These are phyloP conservation scores for Sorex fumeus DNA, from an alignment of 2,113 vertebrate species.

Conservation along the genomic window DNA sequence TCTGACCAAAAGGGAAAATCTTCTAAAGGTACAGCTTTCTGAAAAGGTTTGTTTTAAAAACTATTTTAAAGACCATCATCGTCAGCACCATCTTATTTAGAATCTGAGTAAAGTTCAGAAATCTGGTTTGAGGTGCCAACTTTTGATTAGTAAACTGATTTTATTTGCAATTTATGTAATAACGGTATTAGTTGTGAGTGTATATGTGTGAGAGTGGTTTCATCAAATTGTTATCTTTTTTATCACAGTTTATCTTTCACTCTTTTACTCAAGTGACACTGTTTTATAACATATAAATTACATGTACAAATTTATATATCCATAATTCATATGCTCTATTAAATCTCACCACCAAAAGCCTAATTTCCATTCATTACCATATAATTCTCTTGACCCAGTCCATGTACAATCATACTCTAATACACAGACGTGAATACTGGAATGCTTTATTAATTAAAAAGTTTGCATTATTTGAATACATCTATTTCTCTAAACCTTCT, in stretches of 20 bases:
- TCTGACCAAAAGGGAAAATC: slow-evolving; percentile 1
- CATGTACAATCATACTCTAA: not conserved
- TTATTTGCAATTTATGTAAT: slow-evolving; percentile 28
- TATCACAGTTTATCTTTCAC: slow-evolving; percentile 28
- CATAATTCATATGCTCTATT: not conserved
- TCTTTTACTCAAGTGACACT: not conserved
- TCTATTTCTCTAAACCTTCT: slow-evolving; percentile 44
- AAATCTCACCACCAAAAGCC: not conserved
- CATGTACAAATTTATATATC: not conserved
- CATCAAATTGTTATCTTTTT: slow-evolving; percentile 44
- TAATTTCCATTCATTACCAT: not conserved
- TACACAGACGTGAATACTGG: not conserved
- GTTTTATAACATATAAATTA: not conserved
- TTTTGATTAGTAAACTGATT: not conserved
- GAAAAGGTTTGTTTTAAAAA: slow-evolving; percentile 45
- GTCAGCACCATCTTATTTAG: not conserved
- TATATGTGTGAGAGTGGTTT: not conserved
- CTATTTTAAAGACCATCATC: no score
- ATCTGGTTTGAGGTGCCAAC: slow-evolving; percentile 46
- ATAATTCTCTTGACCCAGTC: not conserved
- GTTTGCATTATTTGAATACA: not conserved
- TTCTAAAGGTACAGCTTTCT: slow-evolving; percentile 38
- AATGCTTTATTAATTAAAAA: slow-evolving; percentile 45
- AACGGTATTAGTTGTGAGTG: not conserved
- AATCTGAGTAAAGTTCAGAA: slow-evolving; percentile 43